phyloP scores from a whole-genome alignment of 2,797 vertebrate species.

The Pogoniulus pusillus region DNA sequence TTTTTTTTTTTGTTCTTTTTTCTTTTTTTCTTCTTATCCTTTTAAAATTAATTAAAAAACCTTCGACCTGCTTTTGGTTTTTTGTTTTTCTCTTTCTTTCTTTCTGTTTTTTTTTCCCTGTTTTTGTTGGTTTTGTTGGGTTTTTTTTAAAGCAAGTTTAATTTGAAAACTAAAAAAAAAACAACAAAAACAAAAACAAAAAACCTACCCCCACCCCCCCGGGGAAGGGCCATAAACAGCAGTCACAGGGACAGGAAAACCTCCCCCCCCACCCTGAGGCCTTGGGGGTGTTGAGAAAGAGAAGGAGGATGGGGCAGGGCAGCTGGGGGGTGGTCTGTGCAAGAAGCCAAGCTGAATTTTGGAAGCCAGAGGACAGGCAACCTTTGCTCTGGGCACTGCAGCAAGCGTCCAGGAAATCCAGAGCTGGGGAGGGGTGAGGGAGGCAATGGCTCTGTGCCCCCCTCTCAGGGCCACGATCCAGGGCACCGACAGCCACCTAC shows the following conservation, averaged over 20 bases:
- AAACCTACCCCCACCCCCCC: background rate
- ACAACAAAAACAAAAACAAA: too few species aligned
- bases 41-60: conserved; percentile 78
- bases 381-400: background rate
- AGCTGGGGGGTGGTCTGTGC: background rate
- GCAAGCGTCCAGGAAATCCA: background rate
- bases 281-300: background rate
- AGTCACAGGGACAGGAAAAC: background rate
- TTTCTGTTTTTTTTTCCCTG: background rate
- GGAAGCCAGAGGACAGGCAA: background rate
- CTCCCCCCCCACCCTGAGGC: background rate
- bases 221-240: background rate
- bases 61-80: conserved; percentile 29
- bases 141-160: conserved; percentile 69
- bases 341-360: background rate
- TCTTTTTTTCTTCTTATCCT: conserved; percentile 10
- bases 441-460: background rate
- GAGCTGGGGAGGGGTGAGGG: background rate
- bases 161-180: conserved; percentile 59
- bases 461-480: background rate
- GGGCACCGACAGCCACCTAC: background rate
- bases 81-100: background rate
- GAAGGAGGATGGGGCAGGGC: background rate
- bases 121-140: background rate
- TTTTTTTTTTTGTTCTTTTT: background rate